Evolutionary conservation across 2,888 invertebrate genomes (phyloP), one percentile per base, ranked within the genome.

Genomic region (Ptychoptera contaminata): DNA sequence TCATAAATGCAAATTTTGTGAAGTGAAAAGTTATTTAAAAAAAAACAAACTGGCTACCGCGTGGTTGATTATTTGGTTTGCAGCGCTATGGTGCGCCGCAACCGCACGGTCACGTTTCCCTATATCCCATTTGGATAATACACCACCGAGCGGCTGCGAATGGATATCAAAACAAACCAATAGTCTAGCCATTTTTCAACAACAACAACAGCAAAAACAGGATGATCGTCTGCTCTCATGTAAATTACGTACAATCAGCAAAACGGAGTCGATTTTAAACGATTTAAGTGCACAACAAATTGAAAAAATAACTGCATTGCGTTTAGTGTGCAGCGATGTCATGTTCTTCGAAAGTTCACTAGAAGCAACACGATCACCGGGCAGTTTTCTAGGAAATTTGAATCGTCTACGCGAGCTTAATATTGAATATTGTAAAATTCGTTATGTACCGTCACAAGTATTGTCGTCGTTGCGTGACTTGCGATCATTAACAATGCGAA

Each of bases 371-470:
- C 71, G 71, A 55, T 77, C 77, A 59, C 67, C 77, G 49, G 67
- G 70, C 31, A 72, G 71, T 55, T 77, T 77, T 59, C 67, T 77
- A 49, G 67, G 70, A 31, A 69, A 69, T 49, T 66, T 82, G 48
- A 51, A 82, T 82, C 55, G 77, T 76, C 59, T 86, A 84, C 63
- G 84, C 83, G 65, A 74, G 83, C 55, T 73, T 79, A 11, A 74
- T 75, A 73, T 86, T 59, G 82, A 82, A 54, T 77, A 76, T 49
- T 86, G 85, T 63, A 84, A 84, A 65, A 77, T 84, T 51, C 72
- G 79, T 51, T 76, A 77, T 56, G 70, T 85, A 45, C 80, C 82
- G 4, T 74, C 77, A 30, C 76, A 77, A 30, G 78, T 79, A 40
- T 68, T 86, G 53, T 69, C 76, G 15, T 74, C 77, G 41, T 68